A percentile compares a stretch with the other conserved stretches of the same genome.
phyloP scores from a whole-genome alignment of 2,797 vertebrate genomes.

The Sebastes iracundus region DNA sequence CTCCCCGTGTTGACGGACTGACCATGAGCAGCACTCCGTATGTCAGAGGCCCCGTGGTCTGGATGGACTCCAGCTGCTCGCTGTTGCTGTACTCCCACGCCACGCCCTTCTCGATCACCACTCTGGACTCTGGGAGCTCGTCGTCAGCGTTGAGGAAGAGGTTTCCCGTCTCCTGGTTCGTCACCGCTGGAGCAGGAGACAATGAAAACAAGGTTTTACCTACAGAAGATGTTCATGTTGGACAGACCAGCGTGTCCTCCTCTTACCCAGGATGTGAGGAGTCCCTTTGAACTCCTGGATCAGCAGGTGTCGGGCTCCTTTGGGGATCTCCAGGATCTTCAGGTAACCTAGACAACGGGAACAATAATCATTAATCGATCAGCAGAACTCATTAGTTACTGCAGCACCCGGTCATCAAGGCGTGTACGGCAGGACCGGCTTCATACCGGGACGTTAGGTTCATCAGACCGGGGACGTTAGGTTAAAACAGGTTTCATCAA shows the following conservation, averaged over 20 bases:
- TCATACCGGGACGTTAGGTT: too few relatives aligned
- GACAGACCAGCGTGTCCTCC: background rate
- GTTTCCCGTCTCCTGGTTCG: conserved; percentile 90
- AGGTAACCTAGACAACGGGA: conserved; percentile 84
- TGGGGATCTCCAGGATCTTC: conserved; percentile 96
- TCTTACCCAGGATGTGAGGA: conserved; percentile 90
- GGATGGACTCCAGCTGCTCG: conserved; percentile 87
- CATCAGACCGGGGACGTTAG: too few relatives aligned
- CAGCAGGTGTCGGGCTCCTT: conserved; percentile 91
- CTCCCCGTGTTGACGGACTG: background rate
- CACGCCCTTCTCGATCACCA: conserved; percentile 91
- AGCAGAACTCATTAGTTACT: background rate
- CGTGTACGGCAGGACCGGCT: too few relatives aligned
- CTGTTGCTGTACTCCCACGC: conserved; percentile 92
- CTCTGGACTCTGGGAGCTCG: conserved; percentile 85
- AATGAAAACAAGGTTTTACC: background rate
- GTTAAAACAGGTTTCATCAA: too few relatives aligned
- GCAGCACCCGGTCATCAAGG: too few relatives aligned
- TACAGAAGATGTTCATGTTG: background rate
- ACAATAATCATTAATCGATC: background rate
- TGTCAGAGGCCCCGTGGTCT: conserved; percentile 90
- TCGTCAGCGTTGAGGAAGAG: conserved; percentile 90
- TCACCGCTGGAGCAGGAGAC: conserved; percentile 83
- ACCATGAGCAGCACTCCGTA: conserved; percentile 88
- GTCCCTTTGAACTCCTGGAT: conserved; percentile 90